phyloP scores from a whole-genome alignment of 2,113 vertebrate genomes.

The Gymnocephalus cernua region DNA sequence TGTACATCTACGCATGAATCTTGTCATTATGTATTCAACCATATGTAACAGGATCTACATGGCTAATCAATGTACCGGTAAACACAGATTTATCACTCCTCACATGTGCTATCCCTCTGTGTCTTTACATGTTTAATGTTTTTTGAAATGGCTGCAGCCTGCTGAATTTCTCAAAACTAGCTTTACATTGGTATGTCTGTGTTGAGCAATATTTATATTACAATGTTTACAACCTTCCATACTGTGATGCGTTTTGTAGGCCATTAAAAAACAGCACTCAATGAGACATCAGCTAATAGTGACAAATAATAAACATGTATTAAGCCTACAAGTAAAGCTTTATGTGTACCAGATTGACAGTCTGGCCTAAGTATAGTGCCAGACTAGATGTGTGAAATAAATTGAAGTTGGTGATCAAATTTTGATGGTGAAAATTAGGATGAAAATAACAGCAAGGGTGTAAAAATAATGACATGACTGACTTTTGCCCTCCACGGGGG shows the following conservation, averaged over 20 bases:
- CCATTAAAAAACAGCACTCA: neutral
- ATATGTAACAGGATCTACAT: neutral
- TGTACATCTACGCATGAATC: neutral
- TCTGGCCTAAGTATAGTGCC: neutral
- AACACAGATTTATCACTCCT: neutral
- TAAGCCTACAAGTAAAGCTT: neutral
- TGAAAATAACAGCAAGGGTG: neutral
- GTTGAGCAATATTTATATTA: neutral
- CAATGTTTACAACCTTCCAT: neutral
- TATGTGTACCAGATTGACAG: neutral
- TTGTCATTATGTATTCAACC: neutral
- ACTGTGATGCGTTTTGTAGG: neutral
- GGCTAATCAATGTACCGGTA: neutral
- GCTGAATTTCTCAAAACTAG: neutral
- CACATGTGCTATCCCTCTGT: neutral
- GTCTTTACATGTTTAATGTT: neutral
- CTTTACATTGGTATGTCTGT: neutral
- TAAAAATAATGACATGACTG: conserved; percentile 3
- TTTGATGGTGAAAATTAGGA: neutral
- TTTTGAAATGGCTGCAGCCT: neutral
- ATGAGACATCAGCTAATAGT: neutral
- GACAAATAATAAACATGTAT: neutral
- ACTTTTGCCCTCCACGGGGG: conserved; percentile 71
- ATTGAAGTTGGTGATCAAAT: neutral
- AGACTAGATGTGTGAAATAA: neutral